Percentiles rank a stretch among this genome's conserved stretches.
These are phyloP conservation scores for Leucoma salicis DNA, from an alignment of 2,888 invertebrate species.

Conservation along the genomic window DNA sequence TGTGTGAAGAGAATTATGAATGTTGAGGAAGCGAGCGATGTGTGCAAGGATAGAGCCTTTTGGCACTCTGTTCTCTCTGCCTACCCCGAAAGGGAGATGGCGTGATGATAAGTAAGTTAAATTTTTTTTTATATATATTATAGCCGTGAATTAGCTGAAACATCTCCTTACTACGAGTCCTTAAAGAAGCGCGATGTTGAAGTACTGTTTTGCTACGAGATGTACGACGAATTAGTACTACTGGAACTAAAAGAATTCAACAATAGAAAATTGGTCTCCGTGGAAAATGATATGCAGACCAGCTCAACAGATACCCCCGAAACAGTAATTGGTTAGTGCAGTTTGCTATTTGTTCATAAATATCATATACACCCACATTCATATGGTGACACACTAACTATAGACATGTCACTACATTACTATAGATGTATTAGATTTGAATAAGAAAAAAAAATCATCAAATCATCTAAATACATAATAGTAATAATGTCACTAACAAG, in stretches of 20 bases:
- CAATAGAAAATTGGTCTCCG: constrained; percentile 89
- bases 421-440: too few relatives aligned
- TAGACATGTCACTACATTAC: too few relatives aligned
- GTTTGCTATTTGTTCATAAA: neutral
- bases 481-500: too few relatives aligned
- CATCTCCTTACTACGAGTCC: constrained; percentile 97
- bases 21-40: too few relatives aligned
- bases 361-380: neutral
- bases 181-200: constrained; percentile 93
- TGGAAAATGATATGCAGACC: constrained; percentile 95
- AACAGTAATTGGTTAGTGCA: constrained; percentile 82
- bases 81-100: too few relatives aligned
- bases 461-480: too few relatives aligned
- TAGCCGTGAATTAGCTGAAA: constrained; percentile 95
- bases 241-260: constrained; percentile 94
- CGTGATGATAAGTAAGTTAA: neutral
- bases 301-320: constrained; percentile 83
- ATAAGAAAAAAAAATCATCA: too few relatives aligned
- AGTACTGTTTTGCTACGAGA: constrained; percentile 97
- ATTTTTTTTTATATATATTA: constrained; percentile 25
- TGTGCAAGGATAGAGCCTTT: too few relatives aligned
- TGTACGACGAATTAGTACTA: constrained; percentile 97
- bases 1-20: too few relatives aligned
- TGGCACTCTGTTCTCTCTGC: too few relatives aligned
- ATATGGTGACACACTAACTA: neutral